A percentile compares a stretch with the other conserved stretches of the same genome.
phyloP scores from a whole-genome alignment of 2,888 invertebrate species.

The Tetheella fluctuosa region DNA sequence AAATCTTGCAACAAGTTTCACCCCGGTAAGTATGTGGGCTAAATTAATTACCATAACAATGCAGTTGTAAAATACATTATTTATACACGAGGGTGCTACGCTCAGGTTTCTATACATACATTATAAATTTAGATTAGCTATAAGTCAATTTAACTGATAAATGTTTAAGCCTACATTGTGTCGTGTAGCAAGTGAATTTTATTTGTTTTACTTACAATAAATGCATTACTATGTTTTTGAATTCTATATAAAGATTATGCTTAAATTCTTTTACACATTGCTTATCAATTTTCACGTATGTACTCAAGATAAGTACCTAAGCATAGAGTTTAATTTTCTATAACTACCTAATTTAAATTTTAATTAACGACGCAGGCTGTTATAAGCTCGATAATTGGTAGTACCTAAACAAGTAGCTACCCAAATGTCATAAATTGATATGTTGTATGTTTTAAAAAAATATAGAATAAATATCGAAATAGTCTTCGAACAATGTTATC shows the following conservation, averaged over 20 bases:
- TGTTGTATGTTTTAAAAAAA: too few species aligned
- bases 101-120: conserved; percentile 50
- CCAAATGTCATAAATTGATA: too few species aligned
- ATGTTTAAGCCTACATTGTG: conserved; percentile 21
- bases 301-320: too few species aligned
- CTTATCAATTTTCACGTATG: not conserved
- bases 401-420: too few species aligned
- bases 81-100: conserved; percentile 56
- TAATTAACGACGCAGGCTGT: too few species aligned
- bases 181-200: not conserved
- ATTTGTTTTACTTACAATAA: conserved; percentile 7
- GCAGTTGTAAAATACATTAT: conserved; percentile 68
- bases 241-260: not conserved
- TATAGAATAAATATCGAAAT: too few species aligned
- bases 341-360: too few species aligned
- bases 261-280: not conserved
- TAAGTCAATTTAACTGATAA: conserved; percentile 27
- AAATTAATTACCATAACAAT: conserved; percentile 79
- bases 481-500: too few species aligned
- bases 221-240: not conserved
- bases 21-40: conserved; percentile 59
- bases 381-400: too few species aligned
- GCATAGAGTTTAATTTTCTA: too few species aligned
- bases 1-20: conserved; percentile 57
- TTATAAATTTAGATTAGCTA: conserved; percentile 50